Evolutionary conservation across 1,140 invertebrate genomes (phyloP), one percentile per base, ranked within the genome.

Genomic region (Camponotus vicinus): DNA sequence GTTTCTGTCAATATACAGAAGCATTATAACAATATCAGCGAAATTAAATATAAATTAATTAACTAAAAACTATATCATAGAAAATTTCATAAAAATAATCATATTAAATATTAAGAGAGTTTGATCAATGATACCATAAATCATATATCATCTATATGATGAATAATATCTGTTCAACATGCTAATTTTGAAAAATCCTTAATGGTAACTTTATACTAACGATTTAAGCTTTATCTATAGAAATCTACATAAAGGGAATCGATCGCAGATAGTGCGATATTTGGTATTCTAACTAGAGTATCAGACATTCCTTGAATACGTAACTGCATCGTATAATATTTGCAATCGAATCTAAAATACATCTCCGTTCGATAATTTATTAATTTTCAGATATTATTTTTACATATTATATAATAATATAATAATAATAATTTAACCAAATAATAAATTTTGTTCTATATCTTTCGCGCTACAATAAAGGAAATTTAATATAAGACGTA

Each of bases 201-300:
- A 57, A 80, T 32, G 63, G 18, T 70, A 80, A 59, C 49, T 70
- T 80, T 42, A 69, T 18, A 15, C 15, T 59, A 32, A 55, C 32
- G 49, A 0, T 11, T 73, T 73, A 57, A 71, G 11, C 27, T 45
- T 1, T 32, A 3, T 59, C 15, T 18, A n/a, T 59, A 71, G 27
- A 61, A 73, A 82, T 71, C 27, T 59, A 71, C 52, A 40, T 21
- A 45, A 3, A 32, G 21, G 27, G 67, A 59, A 82, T 71, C 37
- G 66, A 82, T 82, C 27, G 37, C 21, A 42, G 18, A 57, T 67
- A 55, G 18, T 82, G 37, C 27, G 78, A 82, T 15, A 73, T 82
- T 70, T 70, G 9, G 52, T 59, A 71, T 73, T 73, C 40, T 45
- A 82, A 57, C 8, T 40, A 71, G 42, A 61, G 13, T 45, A 32